These are phyloP conservation scores for Torymus texanus DNA, from an alignment of 2,888 invertebrate genomes.

Conservation along the genomic window DNA sequence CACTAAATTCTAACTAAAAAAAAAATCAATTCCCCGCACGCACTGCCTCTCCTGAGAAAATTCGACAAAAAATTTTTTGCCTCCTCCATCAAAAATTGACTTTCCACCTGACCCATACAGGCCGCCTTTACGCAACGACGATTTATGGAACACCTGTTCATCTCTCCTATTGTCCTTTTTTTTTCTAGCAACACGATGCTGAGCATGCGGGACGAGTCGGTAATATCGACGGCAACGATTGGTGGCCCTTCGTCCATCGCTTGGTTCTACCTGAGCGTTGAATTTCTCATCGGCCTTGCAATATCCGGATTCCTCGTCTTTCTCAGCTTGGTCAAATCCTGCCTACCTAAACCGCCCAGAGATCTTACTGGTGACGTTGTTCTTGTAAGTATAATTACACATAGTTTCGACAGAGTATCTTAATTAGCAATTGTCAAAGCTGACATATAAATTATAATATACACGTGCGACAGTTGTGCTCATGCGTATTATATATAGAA, in stretches of 20 bases:
- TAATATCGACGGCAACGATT: constrained; percentile 54
- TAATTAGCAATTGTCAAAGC: too few species aligned
- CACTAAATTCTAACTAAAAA: too few species aligned
- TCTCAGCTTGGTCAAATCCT: constrained; percentile 63
- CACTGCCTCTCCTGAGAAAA: too few species aligned
- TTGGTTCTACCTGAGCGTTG: constrained; percentile 67
- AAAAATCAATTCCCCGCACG: too few species aligned
- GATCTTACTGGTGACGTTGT: constrained; percentile 69
- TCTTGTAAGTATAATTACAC: constrained; percentile 62
- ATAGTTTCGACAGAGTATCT: too few species aligned
- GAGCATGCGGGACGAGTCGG: constrained; percentile 60
- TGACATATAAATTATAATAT: too few species aligned
- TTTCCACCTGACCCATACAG: too few species aligned
- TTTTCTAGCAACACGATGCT: constrained; percentile 63
- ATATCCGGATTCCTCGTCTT: constrained; percentile 63
- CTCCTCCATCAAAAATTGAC: background rate
- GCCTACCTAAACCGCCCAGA: constrained; percentile 71
- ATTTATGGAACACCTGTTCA: background rate
- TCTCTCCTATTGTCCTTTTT: constrained; percentile 47
- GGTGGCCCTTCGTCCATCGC: constrained; percentile 61
- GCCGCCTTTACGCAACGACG: too few species aligned
- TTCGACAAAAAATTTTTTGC: background rate
- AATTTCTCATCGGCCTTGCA: constrained; percentile 65
- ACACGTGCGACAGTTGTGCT: too few species aligned
- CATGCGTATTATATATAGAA: too few species aligned